Percentiles rank a stretch among this genome's conserved stretches.
Evolutionary conservation across 1,140 invertebrate species (phyloP).

Genomic region (Heliconius nattereri): DNA sequence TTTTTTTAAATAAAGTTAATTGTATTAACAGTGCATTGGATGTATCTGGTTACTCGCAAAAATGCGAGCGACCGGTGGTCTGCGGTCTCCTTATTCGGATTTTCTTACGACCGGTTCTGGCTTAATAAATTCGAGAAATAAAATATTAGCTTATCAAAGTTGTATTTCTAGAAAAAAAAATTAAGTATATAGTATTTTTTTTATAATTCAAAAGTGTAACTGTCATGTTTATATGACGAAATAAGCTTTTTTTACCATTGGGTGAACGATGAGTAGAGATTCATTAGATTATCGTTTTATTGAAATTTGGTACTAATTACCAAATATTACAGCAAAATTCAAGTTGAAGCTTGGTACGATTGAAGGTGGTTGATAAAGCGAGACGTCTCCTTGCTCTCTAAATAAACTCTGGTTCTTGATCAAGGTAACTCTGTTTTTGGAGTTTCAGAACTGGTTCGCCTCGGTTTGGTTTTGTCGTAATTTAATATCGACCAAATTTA

Average conservation of each 20-base stretch:
- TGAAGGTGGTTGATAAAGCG: neutral
- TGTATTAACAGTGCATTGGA: constrained; percentile 21
- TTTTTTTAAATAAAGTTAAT: constrained; percentile 18
- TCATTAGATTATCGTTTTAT: neutral
- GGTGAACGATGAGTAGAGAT: neutral
- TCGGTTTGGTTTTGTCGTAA: constrained; percentile 26
- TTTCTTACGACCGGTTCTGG: constrained; percentile 55
- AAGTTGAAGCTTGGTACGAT: neutral
- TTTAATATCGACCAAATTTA: constrained; percentile 28
- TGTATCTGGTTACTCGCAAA: constrained; percentile 62
- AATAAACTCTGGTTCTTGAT: constrained; percentile 53
- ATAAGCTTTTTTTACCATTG: neutral
- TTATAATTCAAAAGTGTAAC: neutral
- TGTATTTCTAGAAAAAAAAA: neutral
- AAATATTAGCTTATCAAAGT: neutral
- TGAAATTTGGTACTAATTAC: no score
- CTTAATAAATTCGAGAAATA: constrained; percentile 31
- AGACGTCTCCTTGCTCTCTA: neutral
- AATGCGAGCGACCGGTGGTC: constrained; percentile 50
- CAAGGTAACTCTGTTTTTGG: constrained; percentile 57
- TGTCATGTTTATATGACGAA: neutral
- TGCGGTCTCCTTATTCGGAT: constrained; percentile 47
- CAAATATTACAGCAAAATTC: neutral
- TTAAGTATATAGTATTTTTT: no score
- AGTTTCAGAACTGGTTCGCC: constrained; percentile 41